phyloP scores from a whole-genome alignment of 2,113 vertebrate genomes.

The Vidua chalybeata region DNA sequence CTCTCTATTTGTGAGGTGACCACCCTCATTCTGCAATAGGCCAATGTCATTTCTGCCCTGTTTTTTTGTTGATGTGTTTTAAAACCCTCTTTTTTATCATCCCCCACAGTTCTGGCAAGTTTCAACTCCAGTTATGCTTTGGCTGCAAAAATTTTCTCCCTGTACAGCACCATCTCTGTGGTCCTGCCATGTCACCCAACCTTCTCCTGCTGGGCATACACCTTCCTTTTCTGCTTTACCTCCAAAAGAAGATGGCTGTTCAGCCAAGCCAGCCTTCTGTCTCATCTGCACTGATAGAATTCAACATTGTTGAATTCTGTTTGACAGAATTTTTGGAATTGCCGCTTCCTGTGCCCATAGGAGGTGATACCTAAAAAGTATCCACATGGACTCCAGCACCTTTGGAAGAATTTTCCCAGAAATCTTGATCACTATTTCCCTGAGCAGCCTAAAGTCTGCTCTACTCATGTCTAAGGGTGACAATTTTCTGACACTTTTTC shows the following conservation, averaged over 20 bases:
- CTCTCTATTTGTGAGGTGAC: neutral
- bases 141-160: neutral
- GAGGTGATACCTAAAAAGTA: neutral
- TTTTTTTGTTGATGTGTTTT: neutral
- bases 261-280: neutral
- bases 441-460: neutral
- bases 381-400: neutral
- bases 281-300: too few relatives aligned
- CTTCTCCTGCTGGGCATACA: neutral
- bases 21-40: neutral
- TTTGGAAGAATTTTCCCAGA: neutral
- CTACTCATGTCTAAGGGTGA: neutral
- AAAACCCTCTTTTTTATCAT: neutral
- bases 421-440: neutral
- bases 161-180: neutral
- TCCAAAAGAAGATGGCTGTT: neutral
- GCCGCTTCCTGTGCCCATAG: neutral
- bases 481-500: neutral
- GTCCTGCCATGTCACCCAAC: neutral
- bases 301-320: too few relatives aligned
- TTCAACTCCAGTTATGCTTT: neutral
- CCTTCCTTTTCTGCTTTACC: neutral
- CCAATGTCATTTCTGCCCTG: neutral
- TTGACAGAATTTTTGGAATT: neutral
- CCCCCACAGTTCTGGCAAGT: neutral